Conservation (phyloP, 1,140 invertebrate genomes). For the Zaprionus lachaisei region DNA sequence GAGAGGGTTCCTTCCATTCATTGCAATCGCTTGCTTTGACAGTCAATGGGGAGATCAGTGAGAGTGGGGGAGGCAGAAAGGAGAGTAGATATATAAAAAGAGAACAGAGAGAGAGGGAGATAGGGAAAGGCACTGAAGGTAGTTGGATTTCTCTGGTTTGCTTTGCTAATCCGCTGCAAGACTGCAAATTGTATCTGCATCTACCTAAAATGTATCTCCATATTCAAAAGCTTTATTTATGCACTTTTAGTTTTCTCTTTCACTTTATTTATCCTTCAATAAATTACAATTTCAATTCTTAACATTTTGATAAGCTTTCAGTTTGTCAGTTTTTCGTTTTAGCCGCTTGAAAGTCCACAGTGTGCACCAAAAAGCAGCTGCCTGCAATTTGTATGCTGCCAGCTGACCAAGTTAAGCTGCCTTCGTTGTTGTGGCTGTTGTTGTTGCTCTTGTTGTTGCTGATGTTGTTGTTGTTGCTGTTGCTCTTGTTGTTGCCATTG, state of each 20-base stretch:
- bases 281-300: slow-evolving; percentile 13
- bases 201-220: not conserved
- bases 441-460: slow-evolving; percentile 20
- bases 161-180: not conserved
- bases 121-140: not conserved
- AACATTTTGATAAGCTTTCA: slow-evolving; percentile 9
- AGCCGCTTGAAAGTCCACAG: slow-evolving; percentile 7
- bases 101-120: not conserved
- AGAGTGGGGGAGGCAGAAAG: not conserved
- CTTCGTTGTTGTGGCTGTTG: not conserved
- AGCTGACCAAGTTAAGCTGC: slow-evolving; percentile 47
- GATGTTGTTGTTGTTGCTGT: not conserved
- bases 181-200: not conserved
- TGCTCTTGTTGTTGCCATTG: slow-evolving; percentile 44
- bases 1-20: too few species aligned
- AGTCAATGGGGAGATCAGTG: not conserved
- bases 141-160: not conserved
- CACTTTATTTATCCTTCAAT: not conserved
- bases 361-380: slow-evolving; percentile 38
- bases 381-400: slow-evolving; percentile 34
- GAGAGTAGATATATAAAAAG: not conserved
- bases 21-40: too few species aligned
- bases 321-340: not conserved
- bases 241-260: not conserved
- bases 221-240: slow-evolving; percentile 1